phyloP scores from a whole-genome alignment of 1,140 invertebrate genomes.

The Drosophila repletoides region DNA sequence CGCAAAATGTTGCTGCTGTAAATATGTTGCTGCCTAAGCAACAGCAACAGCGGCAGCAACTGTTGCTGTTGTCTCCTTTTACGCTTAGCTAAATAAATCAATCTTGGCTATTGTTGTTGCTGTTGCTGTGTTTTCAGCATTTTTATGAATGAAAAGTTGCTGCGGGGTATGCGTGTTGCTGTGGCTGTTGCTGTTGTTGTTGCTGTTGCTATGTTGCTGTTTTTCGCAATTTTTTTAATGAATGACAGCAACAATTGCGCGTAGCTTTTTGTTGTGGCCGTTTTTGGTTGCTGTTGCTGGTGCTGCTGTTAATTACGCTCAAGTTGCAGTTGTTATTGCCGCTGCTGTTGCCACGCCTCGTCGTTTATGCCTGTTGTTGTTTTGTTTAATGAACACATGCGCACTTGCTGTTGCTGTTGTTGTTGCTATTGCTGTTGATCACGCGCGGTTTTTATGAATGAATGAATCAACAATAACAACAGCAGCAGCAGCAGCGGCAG shows the following conservation, averaged over 20 bases:
- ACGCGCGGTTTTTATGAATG: conserved; percentile 66
- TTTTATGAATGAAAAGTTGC: conserved; percentile 54
- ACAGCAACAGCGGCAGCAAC: conserved; percentile 5
- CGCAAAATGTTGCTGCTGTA: conserved; percentile 63
- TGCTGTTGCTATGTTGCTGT: conserved; percentile 11
- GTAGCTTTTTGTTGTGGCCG: conserved; percentile 23
- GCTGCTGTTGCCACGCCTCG: conserved; percentile 3
- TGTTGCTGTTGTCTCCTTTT: conserved; percentile 63
- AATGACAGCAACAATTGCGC: conserved; percentile 40
- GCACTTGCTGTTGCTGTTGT: conserved; percentile 25
- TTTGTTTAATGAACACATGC: conserved; percentile 48
- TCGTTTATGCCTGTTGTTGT: conserved; percentile 27
- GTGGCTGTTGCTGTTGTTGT: conserved; percentile 13
- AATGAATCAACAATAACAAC: conserved; percentile 49
- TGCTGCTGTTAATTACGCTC: conserved; percentile 39
- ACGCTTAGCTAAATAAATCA: conserved; percentile 75
- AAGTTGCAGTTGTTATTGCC: conserved; percentile 25
- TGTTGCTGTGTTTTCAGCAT: conserved; percentile 21
- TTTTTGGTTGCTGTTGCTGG: conserved; percentile 12
- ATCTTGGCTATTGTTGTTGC: conserved; percentile 38
- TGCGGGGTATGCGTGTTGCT: conserved; percentile 15
- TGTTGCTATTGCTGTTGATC: conserved; percentile 34
- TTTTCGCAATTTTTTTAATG: conserved; percentile 43
- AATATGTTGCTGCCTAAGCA: conserved; percentile 13
- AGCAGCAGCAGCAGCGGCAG: conserved; percentile 6